Conservation (phyloP, 1,140 invertebrate genomes). For the Pararge aegeria region DNA sequence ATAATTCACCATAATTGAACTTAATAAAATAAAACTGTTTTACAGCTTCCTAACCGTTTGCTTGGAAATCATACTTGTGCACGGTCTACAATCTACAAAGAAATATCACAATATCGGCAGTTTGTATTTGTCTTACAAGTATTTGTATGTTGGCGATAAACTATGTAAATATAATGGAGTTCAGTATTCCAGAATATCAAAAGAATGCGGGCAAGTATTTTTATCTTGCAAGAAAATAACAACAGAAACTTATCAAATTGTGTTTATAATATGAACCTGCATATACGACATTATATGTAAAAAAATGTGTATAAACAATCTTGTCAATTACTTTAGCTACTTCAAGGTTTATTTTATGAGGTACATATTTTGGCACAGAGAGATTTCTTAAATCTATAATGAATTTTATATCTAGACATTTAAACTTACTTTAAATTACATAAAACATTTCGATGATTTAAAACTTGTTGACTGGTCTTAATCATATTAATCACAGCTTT, state of each 20-base stretch:
- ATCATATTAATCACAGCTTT: constrained; percentile 76
- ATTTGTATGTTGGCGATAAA: constrained; percentile 9
- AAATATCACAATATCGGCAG: constrained; percentile 62
- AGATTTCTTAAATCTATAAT: constrained; percentile 76
- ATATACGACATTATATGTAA: constrained; percentile 30
- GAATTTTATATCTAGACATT: constrained; percentile 62
- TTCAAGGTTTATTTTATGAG: constrained; percentile 79
- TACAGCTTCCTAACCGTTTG: no score
- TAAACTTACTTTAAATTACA: constrained; percentile 69
- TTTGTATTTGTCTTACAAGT: constrained; percentile 38
- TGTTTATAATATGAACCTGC: constrained; percentile 29
- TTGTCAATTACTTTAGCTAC: constrained; percentile 75
- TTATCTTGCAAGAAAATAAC: constrained; percentile 12
- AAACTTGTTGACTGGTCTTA: constrained; percentile 79
- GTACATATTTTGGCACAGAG: constrained; percentile 81
- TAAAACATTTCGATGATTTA: constrained; percentile 79
- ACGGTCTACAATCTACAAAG: constrained; percentile 29
- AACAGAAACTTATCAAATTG: constrained; percentile 18
- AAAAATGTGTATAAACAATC: constrained; percentile 62
- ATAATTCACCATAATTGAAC: no score
- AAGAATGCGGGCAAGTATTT: constrained; percentile 35
- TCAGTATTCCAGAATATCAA: constrained; percentile 12
- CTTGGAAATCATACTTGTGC: constrained; percentile 15
- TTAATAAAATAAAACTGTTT: constrained; percentile 1
- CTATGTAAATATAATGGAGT: background rate